Evolutionary conservation across 1,140 invertebrate species (phyloP).

Genomic region (Caenorhabditis remanei): DNA sequence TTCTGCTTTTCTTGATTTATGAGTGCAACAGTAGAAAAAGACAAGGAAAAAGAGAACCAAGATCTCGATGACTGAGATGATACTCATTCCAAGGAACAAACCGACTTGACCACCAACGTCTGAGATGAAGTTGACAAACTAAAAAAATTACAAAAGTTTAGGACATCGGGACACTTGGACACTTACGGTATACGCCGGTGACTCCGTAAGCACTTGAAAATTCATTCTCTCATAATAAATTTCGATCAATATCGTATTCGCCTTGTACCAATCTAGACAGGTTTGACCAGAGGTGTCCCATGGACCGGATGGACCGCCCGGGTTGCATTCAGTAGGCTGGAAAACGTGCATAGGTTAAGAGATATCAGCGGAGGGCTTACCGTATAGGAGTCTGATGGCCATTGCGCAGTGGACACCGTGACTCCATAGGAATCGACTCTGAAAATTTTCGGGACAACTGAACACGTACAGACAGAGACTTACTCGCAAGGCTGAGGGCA

Average conservation of each 20-base stretch:
- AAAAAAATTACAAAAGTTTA: neutral
- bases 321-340: conserved; percentile 60
- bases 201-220: conserved; percentile 69
- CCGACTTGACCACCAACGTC: conserved; percentile 69
- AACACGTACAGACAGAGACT: neutral
- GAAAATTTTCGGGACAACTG: neutral
- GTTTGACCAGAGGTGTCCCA: neutral
- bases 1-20: conserved; percentile 55
- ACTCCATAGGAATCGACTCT: conserved; percentile 65
- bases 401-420: conserved; percentile 70
- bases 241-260: conserved; percentile 70
- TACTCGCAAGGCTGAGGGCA: conserved; percentile 70
- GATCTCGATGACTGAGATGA: conserved; percentile 66
- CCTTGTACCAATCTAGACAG: conserved; percentile 67
- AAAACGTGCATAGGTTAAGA: neutral
- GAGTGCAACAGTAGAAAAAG: conserved; percentile 64
- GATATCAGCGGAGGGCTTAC: neutral
- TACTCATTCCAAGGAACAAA: conserved; percentile 69
- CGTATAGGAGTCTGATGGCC: conserved; percentile 68
- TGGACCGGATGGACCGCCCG: conserved; percentile 44
- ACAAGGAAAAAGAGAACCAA: conserved; percentile 60
- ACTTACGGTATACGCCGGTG: conserved; percentile 68
- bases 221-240: conserved; percentile 72
- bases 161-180: neutral
- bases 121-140: conserved; percentile 70